Base-by-base conservation (phyloP, 2,797 vertebrate species). In the Carapus acus region DNA sequence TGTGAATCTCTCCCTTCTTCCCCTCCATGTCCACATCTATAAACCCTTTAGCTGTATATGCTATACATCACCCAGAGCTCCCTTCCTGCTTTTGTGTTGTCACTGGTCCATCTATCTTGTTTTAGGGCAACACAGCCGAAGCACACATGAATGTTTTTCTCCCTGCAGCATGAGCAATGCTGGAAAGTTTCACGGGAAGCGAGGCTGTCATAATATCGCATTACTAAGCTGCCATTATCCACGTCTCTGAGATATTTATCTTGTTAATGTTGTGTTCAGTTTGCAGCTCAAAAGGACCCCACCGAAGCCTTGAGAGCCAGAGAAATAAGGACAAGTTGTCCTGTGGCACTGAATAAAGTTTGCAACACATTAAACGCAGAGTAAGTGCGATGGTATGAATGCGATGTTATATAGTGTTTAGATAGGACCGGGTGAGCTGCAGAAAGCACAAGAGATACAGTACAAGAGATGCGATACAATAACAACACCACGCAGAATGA, bases 81-180 rank as follows among this genome's bases (percentile, higher is more conserved):
- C 29, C 7, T 42, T 8, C 15, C 21, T 17, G 49, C 46, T 41
- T 41, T 6, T 56, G 37, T 55, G 6, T 59, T 29, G 48, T 39
- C 39, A 6, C 29, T 39, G 29, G 4, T 50, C 22, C 36, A 7
- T 44, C 5, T 20, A 49, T 54, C 29, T 48, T 41, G 22, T 40
- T 49, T 48, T 54, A 49, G 9, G 8, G 6, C 40, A 24, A 40
- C 43, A 64, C 31, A 8, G 44, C n/a, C 4, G n/a, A 33, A 17
- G 37, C 54, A 46, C 40, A 57, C 23, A 73, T 18, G 33, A 47
- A 71, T 52, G 63, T 16, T 49, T 34, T 63, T 65, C 56, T 19
- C 43, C 36, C 43, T 24, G 27, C 6, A 15, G 31, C 4, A 45
- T 53, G 21, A 50, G 54, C 15, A 38, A 42, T 9, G n/a, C 6